Conservation (phyloP, 2,888 invertebrate species). For the Amblyteles armatorius region DNA sequence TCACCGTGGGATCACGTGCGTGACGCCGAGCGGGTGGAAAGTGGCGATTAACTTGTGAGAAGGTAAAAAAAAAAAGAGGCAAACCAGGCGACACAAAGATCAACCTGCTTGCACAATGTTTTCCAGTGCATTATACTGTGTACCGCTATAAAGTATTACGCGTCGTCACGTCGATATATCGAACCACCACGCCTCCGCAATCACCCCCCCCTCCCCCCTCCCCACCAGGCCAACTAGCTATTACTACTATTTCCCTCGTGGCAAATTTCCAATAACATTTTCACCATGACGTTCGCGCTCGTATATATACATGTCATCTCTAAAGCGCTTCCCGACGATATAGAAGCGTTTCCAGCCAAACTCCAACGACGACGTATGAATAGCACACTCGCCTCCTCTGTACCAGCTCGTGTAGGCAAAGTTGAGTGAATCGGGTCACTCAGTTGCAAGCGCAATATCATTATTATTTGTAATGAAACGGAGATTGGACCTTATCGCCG, state of each 20-base stretch:
- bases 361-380: conserved; percentile 4
- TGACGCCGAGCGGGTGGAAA: conserved; percentile 38
- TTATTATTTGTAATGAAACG: conserved; percentile 14
- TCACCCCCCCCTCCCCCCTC: conserved; percentile 13
- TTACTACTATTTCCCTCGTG: conserved; percentile 56
- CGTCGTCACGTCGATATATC: conserved; percentile 61
- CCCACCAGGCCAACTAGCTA: conserved; percentile 23
- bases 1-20: conserved; percentile 31
- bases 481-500: not conserved
- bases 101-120: conserved; percentile 40
- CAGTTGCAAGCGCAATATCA: conserved; percentile 10
- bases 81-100: conserved; percentile 1
- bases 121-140: conserved; percentile 16
- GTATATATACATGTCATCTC: conserved; percentile 22
- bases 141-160: conserved; percentile 36
- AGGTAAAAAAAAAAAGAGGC: not conserved
- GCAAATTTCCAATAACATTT: conserved; percentile 57
- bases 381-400: not conserved
- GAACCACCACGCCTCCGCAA: conserved; percentile 60
- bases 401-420: not conserved
- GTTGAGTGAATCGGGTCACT: conserved; percentile 13
- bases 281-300: conserved; percentile 12
- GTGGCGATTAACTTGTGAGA: conserved; percentile 40
- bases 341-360: conserved; percentile 8
- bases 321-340: conserved; percentile 15